Evolutionary conservation across 2,113 vertebrate genomes (phyloP).

Genomic region (Esox niger): DNA sequence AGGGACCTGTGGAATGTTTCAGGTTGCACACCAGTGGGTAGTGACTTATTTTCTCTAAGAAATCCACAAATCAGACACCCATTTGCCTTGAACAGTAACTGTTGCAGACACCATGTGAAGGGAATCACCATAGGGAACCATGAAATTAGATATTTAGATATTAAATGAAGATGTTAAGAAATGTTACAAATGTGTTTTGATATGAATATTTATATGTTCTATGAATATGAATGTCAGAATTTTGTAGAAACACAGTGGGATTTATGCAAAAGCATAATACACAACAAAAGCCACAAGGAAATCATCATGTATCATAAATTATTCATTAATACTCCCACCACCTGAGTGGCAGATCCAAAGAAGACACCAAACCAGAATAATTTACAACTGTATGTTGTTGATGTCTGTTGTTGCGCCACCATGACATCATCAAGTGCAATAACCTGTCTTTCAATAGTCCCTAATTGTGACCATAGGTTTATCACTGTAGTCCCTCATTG

Average conservation of each 20-base stretch:
- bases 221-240: background rate
- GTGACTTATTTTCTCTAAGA: conserved; percentile 2
- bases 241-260: background rate
- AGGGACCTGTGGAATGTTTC: conserved; percentile 28
- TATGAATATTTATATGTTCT: background rate
- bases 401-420: too few relatives aligned
- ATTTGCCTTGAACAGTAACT: background rate
- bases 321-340: background rate
- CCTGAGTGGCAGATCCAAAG: background rate
- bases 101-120: background rate
- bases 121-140: background rate
- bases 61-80: background rate
- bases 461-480: too few relatives aligned
- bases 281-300: background rate
- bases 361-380: background rate
- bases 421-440: background rate
- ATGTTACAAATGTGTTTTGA: background rate
- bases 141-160: background rate
- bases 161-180: conserved; percentile 15
- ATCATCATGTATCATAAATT: background rate
- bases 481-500: background rate
- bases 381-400: too few relatives aligned
- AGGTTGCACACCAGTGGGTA: conserved; percentile 21
- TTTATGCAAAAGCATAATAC: background rate
- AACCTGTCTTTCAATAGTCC: background rate